These are phyloP conservation scores for Orycteropus afer DNA, from an alignment of 2,113 vertebrate genomes.

Conservation along the genomic window DNA sequence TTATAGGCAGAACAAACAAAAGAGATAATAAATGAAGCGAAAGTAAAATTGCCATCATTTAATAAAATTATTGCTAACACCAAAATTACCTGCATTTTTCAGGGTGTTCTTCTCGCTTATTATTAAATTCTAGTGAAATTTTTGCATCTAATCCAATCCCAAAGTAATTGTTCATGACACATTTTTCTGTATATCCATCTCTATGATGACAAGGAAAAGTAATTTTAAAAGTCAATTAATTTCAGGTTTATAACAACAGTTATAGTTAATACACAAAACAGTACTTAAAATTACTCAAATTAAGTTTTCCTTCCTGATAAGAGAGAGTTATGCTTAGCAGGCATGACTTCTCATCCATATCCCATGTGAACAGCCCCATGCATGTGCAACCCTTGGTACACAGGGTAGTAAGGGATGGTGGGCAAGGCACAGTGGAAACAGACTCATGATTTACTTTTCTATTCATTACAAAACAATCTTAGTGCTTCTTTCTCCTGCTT, in stretches of 20 bases:
- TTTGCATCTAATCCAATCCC: conserved; percentile 98
- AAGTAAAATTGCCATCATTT: background rate
- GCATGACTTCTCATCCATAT: background rate
- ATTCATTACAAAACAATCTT: background rate
- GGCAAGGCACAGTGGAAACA: background rate
- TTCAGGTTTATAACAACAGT: conserved; percentile 15
- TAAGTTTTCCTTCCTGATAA: background rate
- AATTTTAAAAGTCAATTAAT: conserved; percentile 53
- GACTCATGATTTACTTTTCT: background rate
- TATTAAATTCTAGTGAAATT: conserved; percentile 99
- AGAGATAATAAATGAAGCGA: conserved; percentile 54
- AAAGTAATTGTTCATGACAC: conserved; percentile 99
- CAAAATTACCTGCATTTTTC: conserved; percentile 96
- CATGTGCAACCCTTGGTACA: background rate
- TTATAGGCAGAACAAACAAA: conserved; percentile 20
- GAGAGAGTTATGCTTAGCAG: background rate
- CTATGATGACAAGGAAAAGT: conserved; percentile 81
- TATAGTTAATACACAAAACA: background rate
- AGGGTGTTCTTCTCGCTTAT: conserved; percentile 97
- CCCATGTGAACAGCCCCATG: fast-evolving
- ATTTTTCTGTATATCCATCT: conserved; percentile 98
- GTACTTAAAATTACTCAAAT: background rate
- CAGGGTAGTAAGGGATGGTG: background rate
- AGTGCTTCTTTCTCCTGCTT: background rate
- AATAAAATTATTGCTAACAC: conserved; percentile 32